Base-by-base conservation (phyloP, 2,888 invertebrate genomes). In the Morpho helenor region DNA sequence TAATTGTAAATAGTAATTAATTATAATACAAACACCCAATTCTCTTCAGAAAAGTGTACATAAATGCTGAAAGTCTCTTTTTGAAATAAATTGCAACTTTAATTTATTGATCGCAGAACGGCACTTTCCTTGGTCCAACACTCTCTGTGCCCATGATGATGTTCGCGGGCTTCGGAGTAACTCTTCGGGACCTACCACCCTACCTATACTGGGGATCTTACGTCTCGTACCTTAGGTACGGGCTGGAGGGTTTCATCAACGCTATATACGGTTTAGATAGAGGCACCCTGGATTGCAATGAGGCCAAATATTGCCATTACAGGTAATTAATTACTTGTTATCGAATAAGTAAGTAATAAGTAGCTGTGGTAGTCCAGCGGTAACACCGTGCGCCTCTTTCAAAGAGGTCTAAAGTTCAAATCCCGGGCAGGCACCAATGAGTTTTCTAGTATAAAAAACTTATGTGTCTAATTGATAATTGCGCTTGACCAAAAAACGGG, bases 111-210 rank as follows among this genome's bases (percentile, higher is more conserved):
- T 22, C 41, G 8, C 82, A 98, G 97, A 98, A 98, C 76, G 98
- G 98, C 6, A 98, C 98, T 5, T 99, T 98, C 87, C 86, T 98
- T 68, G 98, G 98, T 0, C 98, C 98, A 0, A 95, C 97, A 0
- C 87, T 98, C 8, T 95, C 96, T 3, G 97, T 98, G 41, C 98
- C 98, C 0, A 95, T 98, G 92, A 96, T 99, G 95, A 96, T 98
- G 95, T 98, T 98, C 79, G 97, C 98, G 56, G 98, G 98, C 0
- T 98, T 98, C 82, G 98, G 98, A 16, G 98, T 98, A 7, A 95
- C 96, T 2, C 90, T 98, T 42, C 92, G 94, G 0, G 98, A 98
- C 77, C 92, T 98, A 59, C 98, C 98, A 0, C 72, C 80, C 0
- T 97, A 97, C 79, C 87, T 99, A 5, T 93, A 95, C 75, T 98